phyloP scores from a whole-genome alignment of 2,113 vertebrate genomes.

The Chlamydotis undulata region DNA sequence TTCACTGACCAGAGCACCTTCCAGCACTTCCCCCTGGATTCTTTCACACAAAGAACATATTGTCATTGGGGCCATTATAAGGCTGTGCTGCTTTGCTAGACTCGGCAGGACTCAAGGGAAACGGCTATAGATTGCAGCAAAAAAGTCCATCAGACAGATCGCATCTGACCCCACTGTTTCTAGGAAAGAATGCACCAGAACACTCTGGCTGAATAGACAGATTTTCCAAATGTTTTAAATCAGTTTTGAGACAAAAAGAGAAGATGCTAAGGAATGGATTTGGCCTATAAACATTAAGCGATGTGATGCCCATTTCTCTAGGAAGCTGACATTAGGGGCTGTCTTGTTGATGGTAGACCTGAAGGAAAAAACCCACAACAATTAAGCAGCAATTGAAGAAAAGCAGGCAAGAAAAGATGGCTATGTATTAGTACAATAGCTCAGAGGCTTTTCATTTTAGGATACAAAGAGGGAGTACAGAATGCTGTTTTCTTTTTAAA shows the following conservation, averaged over 20 bases:
- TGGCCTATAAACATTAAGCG: constrained; percentile 88
- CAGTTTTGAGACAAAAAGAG: constrained; percentile 88
- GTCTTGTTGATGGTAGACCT: constrained; percentile 84
- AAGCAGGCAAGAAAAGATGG: constrained; percentile 82
- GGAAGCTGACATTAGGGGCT: constrained; percentile 84
- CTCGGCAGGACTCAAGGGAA: constrained; percentile 89
- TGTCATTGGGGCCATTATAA: constrained; percentile 93
- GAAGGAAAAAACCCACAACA: constrained; percentile 82
- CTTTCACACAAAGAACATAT: constrained; percentile 94
- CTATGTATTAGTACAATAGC: constrained; percentile 86
- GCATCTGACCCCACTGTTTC: constrained; percentile 88
- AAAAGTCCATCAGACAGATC: constrained; percentile 92
- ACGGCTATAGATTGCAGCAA: constrained; percentile 88
- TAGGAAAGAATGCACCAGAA: constrained; percentile 82
- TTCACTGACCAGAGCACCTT: constrained; percentile 80
- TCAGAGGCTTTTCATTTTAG: constrained; percentile 92
- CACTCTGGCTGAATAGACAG: constrained; percentile 89
- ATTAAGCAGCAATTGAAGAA: constrained; percentile 93
- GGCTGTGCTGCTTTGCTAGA: constrained; percentile 81
- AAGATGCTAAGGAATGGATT: constrained; percentile 89
- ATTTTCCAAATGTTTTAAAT: constrained; percentile 99
- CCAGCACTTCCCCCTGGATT: constrained; percentile 88
- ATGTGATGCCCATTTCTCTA: constrained; percentile 86
- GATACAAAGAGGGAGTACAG: constrained; percentile 88
- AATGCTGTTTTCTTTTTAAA: constrained; percentile 89